These are phyloP conservation scores for Drosophila saltans DNA, from an alignment of 1,140 invertebrate species.

Conservation along the genomic window DNA sequence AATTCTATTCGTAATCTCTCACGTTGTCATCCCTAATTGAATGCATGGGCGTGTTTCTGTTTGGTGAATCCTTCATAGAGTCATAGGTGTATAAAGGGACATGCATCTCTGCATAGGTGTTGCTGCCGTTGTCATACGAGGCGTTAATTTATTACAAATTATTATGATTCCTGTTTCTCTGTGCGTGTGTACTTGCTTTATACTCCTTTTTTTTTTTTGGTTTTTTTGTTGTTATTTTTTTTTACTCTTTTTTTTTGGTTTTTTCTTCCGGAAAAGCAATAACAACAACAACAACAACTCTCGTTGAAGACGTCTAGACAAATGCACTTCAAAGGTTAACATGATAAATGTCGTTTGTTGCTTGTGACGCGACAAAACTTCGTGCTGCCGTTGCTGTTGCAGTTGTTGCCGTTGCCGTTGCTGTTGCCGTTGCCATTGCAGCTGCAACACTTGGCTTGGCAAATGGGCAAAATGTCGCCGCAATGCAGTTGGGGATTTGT, in stretches of 20 bases:
- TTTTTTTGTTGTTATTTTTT: slow-evolving; percentile 42
- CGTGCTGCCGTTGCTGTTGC: slow-evolving; percentile 51
- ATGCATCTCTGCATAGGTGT: slow-evolving; percentile 43
- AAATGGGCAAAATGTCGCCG: slow-evolving; percentile 58
- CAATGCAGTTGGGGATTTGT: slow-evolving; percentile 54
- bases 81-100: slow-evolving; percentile 9
- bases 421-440: slow-evolving; percentile 50
- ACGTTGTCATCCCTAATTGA: slow-evolving; percentile 1
- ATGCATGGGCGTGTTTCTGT: slow-evolving; percentile 48
- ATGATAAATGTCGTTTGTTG: slow-evolving; percentile 81
- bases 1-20: background rate
- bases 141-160: slow-evolving; percentile 82
- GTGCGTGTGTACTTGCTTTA: slow-evolving; percentile 21
- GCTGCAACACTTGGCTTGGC: slow-evolving; percentile 54
- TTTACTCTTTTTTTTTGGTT: slow-evolving; percentile 22
- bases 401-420: slow-evolving; percentile 29
- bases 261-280: slow-evolving; percentile 47
- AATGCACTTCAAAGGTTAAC: slow-evolving; percentile 82
- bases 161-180: slow-evolving; percentile 63
- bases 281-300: slow-evolving; percentile 46
- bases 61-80: slow-evolving; percentile 58
- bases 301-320: slow-evolving; percentile 81
- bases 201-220: slow-evolving; percentile 26
- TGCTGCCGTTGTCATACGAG: slow-evolving; percentile 53
- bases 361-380: slow-evolving; percentile 29